Percentiles rank a stretch among this genome's conserved stretches.
Conservation (phyloP, 2,797 vertebrate species). For the Lithobates sylvaticus region DNA sequence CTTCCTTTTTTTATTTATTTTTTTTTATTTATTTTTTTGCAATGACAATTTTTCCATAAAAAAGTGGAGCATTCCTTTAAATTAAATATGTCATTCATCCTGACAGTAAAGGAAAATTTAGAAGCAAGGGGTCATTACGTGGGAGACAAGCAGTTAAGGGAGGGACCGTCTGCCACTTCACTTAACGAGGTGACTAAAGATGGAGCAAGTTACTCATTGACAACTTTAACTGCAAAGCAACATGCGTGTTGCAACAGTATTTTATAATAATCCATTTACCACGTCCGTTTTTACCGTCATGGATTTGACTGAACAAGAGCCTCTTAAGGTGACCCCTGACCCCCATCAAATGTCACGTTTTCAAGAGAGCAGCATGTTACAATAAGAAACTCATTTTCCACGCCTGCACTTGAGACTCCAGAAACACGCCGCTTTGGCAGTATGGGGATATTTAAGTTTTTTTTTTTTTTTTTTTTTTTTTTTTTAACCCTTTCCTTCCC, state of each 20-base stretch:
- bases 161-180: neutral
- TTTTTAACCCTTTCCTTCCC: too few species aligned
- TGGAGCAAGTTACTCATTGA: conserved; percentile 46
- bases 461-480: too few species aligned
- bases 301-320: neutral
- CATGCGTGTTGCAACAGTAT: neutral
- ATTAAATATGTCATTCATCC: neutral
- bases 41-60: too few species aligned
- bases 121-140: neutral
- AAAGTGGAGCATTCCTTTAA: too few species aligned
- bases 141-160: neutral
- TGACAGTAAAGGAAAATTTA: too few species aligned
- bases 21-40: too few species aligned
- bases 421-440: too few species aligned
- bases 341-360: neutral
- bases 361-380: neutral
- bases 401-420: too few species aligned
- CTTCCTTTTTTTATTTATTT: too few species aligned
- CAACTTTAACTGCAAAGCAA: conserved; percentile 11
- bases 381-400: too few species aligned
- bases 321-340: neutral
- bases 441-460: too few species aligned
- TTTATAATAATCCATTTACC: neutral
- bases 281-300: neutral
- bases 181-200: conserved; percentile 23